Conservation (phyloP, 1,140 invertebrate genomes). For the Drosophila seguyi region DNA sequence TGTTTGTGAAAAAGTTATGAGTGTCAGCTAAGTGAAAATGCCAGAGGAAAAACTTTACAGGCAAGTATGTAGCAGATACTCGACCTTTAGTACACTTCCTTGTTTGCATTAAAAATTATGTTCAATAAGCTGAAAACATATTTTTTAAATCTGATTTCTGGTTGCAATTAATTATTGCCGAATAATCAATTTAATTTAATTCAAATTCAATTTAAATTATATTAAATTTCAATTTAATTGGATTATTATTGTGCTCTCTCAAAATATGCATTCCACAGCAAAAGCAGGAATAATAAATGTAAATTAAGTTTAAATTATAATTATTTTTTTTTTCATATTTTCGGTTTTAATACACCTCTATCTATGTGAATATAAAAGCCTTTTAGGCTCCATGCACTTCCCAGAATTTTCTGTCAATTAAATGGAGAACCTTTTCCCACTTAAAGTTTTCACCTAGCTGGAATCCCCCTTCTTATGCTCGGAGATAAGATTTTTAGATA, state of each 20-base stretch:
- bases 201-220: neutral
- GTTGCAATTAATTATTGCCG: neutral
- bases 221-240: neutral
- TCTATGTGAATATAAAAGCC: neutral
- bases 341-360: neutral
- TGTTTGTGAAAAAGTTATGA: neutral
- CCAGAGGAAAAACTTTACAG: neutral
- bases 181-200: neutral
- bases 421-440: neutral
- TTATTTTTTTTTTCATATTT: neutral
- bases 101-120: neutral
- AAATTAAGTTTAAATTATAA: neutral
- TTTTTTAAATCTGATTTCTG: neutral
- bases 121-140: no score
- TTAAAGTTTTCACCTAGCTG: constrained; percentile 6
- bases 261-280: neutral
- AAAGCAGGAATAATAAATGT: neutral
- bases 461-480: neutral
- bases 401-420: constrained; percentile 4
- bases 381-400: neutral
- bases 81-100: no score
- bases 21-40: neutral
- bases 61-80: no score
- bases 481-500: constrained; percentile 36
- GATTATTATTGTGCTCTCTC: neutral